These are phyloP conservation scores for Tanytarsus gracilentus DNA, from an alignment of 2,888 invertebrate genomes.

Conservation along the genomic window DNA sequence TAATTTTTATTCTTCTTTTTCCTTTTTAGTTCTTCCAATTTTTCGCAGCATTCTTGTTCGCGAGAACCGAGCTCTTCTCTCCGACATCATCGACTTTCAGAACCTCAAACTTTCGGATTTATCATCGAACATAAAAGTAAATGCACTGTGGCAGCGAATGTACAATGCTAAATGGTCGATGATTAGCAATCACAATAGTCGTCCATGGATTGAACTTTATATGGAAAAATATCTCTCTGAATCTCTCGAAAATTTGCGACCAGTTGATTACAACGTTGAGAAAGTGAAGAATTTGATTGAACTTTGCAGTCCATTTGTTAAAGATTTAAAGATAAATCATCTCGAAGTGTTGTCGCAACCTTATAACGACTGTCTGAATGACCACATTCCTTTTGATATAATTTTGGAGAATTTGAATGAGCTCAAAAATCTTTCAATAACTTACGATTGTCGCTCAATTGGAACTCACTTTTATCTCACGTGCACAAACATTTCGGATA, in stretches of 20 bases:
- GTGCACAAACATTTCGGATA: constrained; percentile 39
- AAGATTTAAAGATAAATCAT: constrained; percentile 39
- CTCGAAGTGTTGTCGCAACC: constrained; percentile 36
- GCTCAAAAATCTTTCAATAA: constrained; percentile 39
- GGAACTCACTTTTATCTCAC: constrained; percentile 40
- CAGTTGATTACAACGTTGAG: constrained; percentile 40
- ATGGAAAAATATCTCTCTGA: constrained; percentile 44
- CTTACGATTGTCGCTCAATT: constrained; percentile 41
- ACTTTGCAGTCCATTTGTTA: constrained; percentile 40
- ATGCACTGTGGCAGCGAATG: constrained; percentile 41
- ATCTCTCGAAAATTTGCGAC: constrained; percentile 40
- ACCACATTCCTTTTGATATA: constrained; percentile 43
- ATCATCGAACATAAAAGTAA: constrained; percentile 38
- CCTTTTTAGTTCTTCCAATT: constrained; percentile 38
- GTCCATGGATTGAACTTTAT: constrained; percentile 41
- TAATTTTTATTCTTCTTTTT: too few relatives aligned
- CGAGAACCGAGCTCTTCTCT: constrained; percentile 40
- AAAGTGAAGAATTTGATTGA: constrained; percentile 38
- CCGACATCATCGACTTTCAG: constrained; percentile 37
- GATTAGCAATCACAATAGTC: constrained; percentile 30
- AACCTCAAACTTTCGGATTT: constrained; percentile 39
- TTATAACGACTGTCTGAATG: constrained; percentile 30
- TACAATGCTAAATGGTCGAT: constrained; percentile 38
- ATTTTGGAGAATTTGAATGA: constrained; percentile 41
- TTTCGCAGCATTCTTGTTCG: constrained; percentile 36